Conservation (phyloP, 2,797 vertebrate species). For the Poliocrania exsul region DNA sequence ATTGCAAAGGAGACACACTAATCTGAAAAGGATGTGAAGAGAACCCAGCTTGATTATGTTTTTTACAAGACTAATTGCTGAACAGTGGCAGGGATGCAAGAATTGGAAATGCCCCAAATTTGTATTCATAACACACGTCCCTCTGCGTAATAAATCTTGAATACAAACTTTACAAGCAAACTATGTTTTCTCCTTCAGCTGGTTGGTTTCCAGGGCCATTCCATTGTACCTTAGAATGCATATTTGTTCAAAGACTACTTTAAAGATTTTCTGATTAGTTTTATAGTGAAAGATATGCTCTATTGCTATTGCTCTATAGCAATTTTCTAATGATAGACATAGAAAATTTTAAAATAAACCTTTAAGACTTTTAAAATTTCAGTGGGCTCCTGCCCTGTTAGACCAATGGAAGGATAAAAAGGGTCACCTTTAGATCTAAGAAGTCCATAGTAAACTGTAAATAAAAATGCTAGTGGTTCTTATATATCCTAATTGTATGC, state of each 20-base stretch:
- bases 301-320: neutral
- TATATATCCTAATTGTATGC: neutral
- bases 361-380: neutral
- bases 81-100: neutral
- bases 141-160: neutral
- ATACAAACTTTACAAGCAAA: neutral
- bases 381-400: neutral
- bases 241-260: neutral
- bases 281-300: neutral
- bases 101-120: neutral
- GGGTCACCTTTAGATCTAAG: neutral
- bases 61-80: neutral
- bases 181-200: neutral
- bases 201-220: neutral
- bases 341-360: neutral
- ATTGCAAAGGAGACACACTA: neutral
- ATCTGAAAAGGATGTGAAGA: neutral
- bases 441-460: neutral
- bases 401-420: neutral
- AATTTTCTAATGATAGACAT: neutral
- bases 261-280: constrained; percentile 9
- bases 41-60: neutral
- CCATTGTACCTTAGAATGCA: neutral
- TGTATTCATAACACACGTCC: neutral
- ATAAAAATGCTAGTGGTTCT: neutral